Evolutionary conservation across 2,113 vertebrate genomes (phyloP), one percentile per base, ranked within the genome.

Genomic region (Embiotoca jacksoni): DNA sequence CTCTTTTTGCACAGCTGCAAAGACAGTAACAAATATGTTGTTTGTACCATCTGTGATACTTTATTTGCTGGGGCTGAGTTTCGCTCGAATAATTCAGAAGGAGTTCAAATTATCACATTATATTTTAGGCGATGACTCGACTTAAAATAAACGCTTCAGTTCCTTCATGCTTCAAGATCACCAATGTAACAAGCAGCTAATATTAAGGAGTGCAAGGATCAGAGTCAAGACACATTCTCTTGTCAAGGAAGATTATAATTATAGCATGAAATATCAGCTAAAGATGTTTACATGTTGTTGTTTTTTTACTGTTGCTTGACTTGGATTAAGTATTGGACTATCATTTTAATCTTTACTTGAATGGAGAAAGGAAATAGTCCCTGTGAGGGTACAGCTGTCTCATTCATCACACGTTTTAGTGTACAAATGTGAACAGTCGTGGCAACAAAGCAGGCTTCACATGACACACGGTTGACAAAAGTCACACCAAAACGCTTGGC

Each of bases 11-110:
- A 62, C 71, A 66, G 62, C 64, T 63, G 53, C 46, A 76, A 69
- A 71, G 69, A 81, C 59, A 46, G 49, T 31, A 80, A 69, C 47
- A 68, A 74, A 84, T 67, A 78, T 59, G 53, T 54, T 83, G 71
- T 72, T 80, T 82, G 69, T 80, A 65, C 36, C 54, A 47, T 39
- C 46, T 76, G 58, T 86, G 55, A 78, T 74, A 59, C 35, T 79
- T 70, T 85, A 23, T 23, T 23, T 83, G 47, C 36, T 31, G 3
- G 54, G 52, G 63, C 66, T 58, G 32, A 72, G 33, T 23, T 39
- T 46, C 49, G 2, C 54, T 74, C n/a, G 61, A 52, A 39, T 70
- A 62, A 70, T 62, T 81, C 46, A 65, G n/a, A 58, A 4, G 50
- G 31, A 74, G n/a, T 32, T 55, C 54, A 50, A 65, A 55, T 61